Base-by-base conservation (phyloP, 1,140 invertebrate genomes). In the Scylla paramamosain region DNA sequence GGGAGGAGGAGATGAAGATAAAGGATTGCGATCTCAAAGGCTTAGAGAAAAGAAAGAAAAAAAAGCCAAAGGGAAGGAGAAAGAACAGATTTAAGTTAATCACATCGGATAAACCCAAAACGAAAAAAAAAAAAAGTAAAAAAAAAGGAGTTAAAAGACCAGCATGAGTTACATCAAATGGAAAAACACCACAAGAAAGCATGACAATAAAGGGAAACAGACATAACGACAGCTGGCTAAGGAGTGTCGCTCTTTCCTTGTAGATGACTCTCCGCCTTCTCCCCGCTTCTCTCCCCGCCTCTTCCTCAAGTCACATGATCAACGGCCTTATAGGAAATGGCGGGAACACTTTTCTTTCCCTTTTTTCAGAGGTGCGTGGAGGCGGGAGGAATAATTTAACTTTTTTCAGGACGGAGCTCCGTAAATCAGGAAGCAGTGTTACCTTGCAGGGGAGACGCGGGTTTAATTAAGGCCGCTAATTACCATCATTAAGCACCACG, bases 381-480 rank as follows among this genome's bases (percentile, higher is more conserved):
- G 67, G 67, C n/a, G 67, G 67, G 25, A 77, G 6, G 67, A 77
- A 77, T 77, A 77, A 77, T 77, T 77, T 77, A 77, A 20, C 67
- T 77, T 12, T 77, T 77, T 77, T 77, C 6, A n/a, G 25, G n/a
- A 20, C 67, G 6, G 67, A 77, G 67, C 67, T 20, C 67, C 67
- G 67, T 77, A 77, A 77, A 77, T 77, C 67, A 77, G 20, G 67
- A n/a, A n/a, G 67, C 67, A 77, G 25, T n/a, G 67, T n/a, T 77
- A 77, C 67, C 67, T 77, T 77, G 67, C 67, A 77, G 67, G 67
- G 67, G 67, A 77, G 67, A 77, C 12, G 67, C 25, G 67, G 67
- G 67, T 77, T 77, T 77, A 77, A 77, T 77, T 77, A 77, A 77
- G 67, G 67, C 67, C 67, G 67, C 67, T 77, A 77, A 77, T 77